A percentile compares a stretch with the other conserved stretches of the same genome.
Evolutionary conservation across 1,140 invertebrate genomes (phyloP).

Genomic region (Dufourea novaeangliae): DNA sequence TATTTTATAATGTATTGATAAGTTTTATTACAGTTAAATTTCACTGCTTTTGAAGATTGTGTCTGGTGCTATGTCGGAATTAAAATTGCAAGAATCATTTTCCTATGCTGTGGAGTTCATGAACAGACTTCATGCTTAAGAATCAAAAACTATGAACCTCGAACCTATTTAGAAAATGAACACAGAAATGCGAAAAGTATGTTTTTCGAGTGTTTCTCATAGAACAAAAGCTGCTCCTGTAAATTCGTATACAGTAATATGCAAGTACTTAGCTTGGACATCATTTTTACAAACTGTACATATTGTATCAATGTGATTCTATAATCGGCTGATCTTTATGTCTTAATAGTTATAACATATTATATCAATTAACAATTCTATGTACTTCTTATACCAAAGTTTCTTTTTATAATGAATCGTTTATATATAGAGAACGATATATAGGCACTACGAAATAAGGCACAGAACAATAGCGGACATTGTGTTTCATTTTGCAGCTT

Average conservation of each 20-base stretch:
- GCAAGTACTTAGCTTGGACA: constrained; percentile 33
- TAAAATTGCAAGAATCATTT: not conserved
- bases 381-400: constrained; percentile 49
- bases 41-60: constrained; percentile 3
- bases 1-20: not conserved
- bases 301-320: constrained; percentile 47
- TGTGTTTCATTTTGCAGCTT: not conserved
- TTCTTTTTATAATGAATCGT: constrained; percentile 23
- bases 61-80: constrained; percentile 24
- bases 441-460: not conserved
- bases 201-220: constrained; percentile 1
- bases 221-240: constrained; percentile 12
- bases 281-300: constrained; percentile 36
- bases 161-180: not conserved
- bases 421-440: constrained; percentile 12
- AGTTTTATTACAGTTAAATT: not conserved
- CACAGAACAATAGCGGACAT: constrained; percentile 2
- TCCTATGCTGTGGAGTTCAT: constrained; percentile 10
- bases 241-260: constrained; percentile 13
- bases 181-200: not conserved
- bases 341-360: constrained; percentile 19
- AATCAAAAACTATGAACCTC: not conserved
- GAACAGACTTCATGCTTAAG: not conserved
- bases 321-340: constrained; percentile 23
- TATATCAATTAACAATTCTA: constrained; percentile 8